Base-by-base conservation (phyloP, 2,797 vertebrate genomes). In the Scyliorhinus canicula region DNA sequence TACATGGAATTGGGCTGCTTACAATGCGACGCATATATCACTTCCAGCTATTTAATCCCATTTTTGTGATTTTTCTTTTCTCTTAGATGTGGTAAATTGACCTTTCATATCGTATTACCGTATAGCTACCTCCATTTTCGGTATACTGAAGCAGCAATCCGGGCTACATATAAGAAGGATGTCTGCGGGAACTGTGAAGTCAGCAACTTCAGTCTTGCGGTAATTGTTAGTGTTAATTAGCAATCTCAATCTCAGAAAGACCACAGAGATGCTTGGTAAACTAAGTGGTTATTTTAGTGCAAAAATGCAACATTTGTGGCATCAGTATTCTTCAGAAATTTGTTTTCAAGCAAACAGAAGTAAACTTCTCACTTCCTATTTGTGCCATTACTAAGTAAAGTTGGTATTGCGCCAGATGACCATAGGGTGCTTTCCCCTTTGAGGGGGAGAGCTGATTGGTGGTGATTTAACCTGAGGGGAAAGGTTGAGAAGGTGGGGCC, bases 51-150 rank as follows among this genome's bases (percentile, higher is more conserved):
- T 35, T 44, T 44, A 16, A 28, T 71, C 65, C 63, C 35, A 65
- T 40, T 26, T 21, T 28, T 44, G 47, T 69, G 82, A 57, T 90
- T 52, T 88, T 85, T 4, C 35, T 88, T 19, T 40, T 47, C 14
- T 47, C 1, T 0, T 96, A 99, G 98, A 95, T 99, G 98, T 26
- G 98, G 98, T 60, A 97, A 96, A 95, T 97, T 99, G 95, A 98
- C 98, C 86, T 99, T 98, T 96, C 98, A 99, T 84, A 97, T 99
- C 94, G 97, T 98, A 71, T 95, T 99, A 88, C 98, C 98, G 2
- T 98, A 96, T 96, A 99, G 98, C 96, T 98, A 97, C 96, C 97
- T 99, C 95, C 97, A 97, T 57, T 96, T 96, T 28, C 98, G 97
- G 7, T 98, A 98, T 0, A 96, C 99, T 2, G 98, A 99, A 96